phyloP scores from a whole-genome alignment of 2,888 invertebrate genomes.

The Drosophila seclusa region DNA sequence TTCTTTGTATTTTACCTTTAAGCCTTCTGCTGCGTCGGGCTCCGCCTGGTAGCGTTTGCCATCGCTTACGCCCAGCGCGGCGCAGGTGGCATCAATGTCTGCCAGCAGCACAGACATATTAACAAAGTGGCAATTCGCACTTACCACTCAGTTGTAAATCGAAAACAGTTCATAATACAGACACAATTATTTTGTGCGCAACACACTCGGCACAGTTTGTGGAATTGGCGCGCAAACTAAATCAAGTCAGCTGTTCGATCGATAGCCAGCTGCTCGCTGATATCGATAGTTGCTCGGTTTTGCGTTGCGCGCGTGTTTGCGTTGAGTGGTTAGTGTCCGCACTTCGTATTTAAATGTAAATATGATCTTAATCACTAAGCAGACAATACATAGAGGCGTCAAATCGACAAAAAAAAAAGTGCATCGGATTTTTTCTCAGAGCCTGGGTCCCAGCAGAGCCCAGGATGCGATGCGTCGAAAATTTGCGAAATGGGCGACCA shows the following conservation, averaged over 20 bases:
- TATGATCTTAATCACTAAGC: neutral
- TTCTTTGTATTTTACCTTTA: slow-evolving; percentile 73
- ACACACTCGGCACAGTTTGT: slow-evolving; percentile 18
- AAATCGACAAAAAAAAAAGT: too few relatives aligned
- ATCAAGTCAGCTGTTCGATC: slow-evolving; percentile 60
- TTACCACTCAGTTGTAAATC: slow-evolving; percentile 1
- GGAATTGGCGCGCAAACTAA: slow-evolving; percentile 49
- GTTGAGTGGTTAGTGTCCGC: slow-evolving; percentile 15
- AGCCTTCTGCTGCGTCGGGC: slow-evolving; percentile 83
- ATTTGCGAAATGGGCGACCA: too few relatives aligned
- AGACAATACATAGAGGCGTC: too few relatives aligned
- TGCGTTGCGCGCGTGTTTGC: slow-evolving; percentile 13
- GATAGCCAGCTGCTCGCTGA: slow-evolving; percentile 8
- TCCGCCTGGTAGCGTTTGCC: slow-evolving; percentile 83
- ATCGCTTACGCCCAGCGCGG: slow-evolving; percentile 84
- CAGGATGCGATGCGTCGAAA: too few relatives aligned
- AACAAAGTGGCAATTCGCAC: neutral
- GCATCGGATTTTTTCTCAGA: too few relatives aligned
- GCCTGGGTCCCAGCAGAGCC: too few relatives aligned
- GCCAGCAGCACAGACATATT: slow-evolving; percentile 84
- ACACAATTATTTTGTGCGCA: neutral
- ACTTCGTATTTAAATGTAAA: neutral
- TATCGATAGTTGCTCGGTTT: slow-evolving; percentile 33
- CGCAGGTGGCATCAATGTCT: slow-evolving; percentile 85
- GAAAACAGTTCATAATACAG: neutral